Evolutionary conservation across 2,113 vertebrate genomes (phyloP).

Genomic region (Petrocephalus zakoni): DNA sequence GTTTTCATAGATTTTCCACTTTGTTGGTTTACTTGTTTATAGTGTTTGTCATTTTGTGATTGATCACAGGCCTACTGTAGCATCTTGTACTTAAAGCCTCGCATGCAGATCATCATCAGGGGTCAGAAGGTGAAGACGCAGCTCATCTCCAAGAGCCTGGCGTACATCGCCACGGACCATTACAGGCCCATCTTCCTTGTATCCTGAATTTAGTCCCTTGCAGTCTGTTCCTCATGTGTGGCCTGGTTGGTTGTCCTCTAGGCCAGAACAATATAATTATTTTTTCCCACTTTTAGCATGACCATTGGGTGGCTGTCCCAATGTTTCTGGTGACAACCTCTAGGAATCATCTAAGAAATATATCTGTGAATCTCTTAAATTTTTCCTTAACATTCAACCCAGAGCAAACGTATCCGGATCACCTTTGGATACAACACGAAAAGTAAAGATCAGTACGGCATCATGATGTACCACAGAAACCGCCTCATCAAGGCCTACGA

Average conservation of each 20-base stretch:
- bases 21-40: neutral
- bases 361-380: neutral
- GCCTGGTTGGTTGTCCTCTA: neutral
- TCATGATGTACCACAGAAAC: constrained; percentile 98
- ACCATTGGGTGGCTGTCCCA: neutral
- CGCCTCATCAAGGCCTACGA: constrained; percentile 93
- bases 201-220: constrained; percentile 60
- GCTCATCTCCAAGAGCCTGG: constrained; percentile 86
- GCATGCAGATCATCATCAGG: constrained; percentile 85
- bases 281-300: neutral
- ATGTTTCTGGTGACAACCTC: neutral
- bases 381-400: constrained; percentile 36
- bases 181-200: constrained; percentile 83
- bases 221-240: too few species aligned
- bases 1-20: neutral
- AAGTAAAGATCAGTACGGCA: constrained; percentile 90
- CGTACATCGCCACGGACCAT: constrained; percentile 67
- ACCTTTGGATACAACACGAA: constrained; percentile 93
- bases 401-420: constrained; percentile 71
- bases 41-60: neutral
- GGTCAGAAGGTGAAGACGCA: constrained; percentile 89
- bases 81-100: constrained; percentile 92
- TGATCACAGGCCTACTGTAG: constrained; percentile 80
- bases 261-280: neutral
- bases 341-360: neutral